Evolutionary conservation across 2,113 vertebrate species (phyloP), one percentile per base, ranked within the genome.

Genomic region (Craseonycteris thonglongyai): DNA sequence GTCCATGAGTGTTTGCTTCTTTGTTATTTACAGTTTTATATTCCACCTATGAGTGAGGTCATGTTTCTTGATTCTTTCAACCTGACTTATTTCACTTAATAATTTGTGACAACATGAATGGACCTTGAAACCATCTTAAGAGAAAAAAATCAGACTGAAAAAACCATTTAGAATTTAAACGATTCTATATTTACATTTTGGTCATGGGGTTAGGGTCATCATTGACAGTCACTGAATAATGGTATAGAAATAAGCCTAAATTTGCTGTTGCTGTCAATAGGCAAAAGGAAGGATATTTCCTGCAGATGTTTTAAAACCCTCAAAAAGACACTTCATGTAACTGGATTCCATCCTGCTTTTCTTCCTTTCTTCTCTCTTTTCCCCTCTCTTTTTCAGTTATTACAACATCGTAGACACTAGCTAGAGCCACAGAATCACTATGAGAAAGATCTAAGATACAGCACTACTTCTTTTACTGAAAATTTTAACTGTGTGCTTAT

Each of bases 401-500:
- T 54, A 91, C 10, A 79, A 38, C 42, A 85, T 47, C 38, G 69
- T 6, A 72, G 33, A 85, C 54, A 76, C 18, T 19, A 54, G 45
- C 22, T 49, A 30, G 30, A 42, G 38, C 68, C n/a, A 58, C 7
- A 65, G 72, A 80, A n/a, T 81, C 66, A 49, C 35, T 54, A 49
- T 0, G 4, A 75, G 69, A n/a, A 93, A 81, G n/a, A 82, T 71
- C 81, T 94, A 63, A 69, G 28, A 26, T 26, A 11, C 19, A 80
- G 84, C 12, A 10, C 8, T 33, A 30, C 45, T 94, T 47, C 47
- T 69, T 90, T 35, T 85, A 66, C 74, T 96, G 58, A 84, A 95
- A 79, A 95, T 96, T 96, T 86, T 88, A 96, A 51, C 56, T 80
- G 9, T 69, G 72, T 80, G 59, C 65, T 89, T 87, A 22, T 82